Conservation (phyloP, 2,113 vertebrate genomes). For the Coracopsis vasa region DNA sequence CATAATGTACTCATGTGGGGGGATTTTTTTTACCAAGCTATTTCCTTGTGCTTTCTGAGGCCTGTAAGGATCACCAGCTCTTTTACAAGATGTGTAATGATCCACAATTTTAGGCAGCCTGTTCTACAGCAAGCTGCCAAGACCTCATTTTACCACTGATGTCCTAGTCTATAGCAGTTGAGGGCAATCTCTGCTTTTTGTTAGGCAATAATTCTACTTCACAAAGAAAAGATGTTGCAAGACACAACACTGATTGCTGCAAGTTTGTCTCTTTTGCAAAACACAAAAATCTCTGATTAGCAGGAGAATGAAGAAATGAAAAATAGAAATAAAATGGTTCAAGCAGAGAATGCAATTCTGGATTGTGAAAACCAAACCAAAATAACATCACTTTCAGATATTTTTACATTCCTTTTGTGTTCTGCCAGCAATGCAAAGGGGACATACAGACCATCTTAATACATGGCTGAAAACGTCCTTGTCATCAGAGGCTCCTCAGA, state of each 20-base stretch:
- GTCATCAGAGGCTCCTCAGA: not conserved
- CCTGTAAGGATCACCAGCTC: not conserved
- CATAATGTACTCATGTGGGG: not conserved
- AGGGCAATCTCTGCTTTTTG: slow-evolving; percentile 42
- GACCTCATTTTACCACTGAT: not conserved
- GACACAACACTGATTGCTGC: slow-evolving; percentile 26
- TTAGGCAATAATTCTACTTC: slow-evolving; percentile 2
- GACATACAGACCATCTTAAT: not conserved
- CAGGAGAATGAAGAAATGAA: not conserved
- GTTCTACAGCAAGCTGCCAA: not conserved
- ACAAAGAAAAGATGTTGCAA: slow-evolving; percentile 12
- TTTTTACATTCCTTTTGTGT: slow-evolving; percentile 8
- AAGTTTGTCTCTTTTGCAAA: slow-evolving; percentile 7
- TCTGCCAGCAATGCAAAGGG: not conserved
- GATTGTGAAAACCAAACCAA: slow-evolving; percentile 17
- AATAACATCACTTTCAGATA: slow-evolving; percentile 29
- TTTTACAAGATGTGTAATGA: not conserved
- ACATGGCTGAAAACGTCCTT: not conserved
- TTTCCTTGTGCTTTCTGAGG: not conserved
- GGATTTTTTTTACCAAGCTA: not conserved
- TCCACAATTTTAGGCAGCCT: not conserved
- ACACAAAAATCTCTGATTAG: slow-evolving; percentile 63
- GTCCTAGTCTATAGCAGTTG: not conserved
- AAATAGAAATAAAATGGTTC: slow-evolving; percentile 39
- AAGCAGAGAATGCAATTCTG: slow-evolving; percentile 16